Evolutionary conservation across 2,113 vertebrate genomes (phyloP).

Genomic region (Crotalus helleri): DNA sequence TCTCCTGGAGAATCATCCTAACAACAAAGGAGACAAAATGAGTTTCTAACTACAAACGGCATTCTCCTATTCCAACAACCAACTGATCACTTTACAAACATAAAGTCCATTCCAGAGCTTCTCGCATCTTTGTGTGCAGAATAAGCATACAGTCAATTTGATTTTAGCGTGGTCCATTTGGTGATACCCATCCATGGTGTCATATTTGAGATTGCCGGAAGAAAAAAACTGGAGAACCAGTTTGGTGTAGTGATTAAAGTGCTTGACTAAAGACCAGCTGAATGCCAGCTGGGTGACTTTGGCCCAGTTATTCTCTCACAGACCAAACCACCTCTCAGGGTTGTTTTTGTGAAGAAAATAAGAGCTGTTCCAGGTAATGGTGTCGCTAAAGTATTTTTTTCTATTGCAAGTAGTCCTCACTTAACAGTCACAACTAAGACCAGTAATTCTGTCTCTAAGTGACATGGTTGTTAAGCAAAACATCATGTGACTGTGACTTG

Average conservation of each 20-base stretch:
- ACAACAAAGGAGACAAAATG: conserved; percentile 27
- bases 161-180: background rate
- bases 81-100: background rate
- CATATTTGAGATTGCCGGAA: background rate
- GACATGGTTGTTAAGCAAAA: background rate
- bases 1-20: conserved; percentile 87
- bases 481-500: background rate
- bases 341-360: background rate
- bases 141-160: background rate
- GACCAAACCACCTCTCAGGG: background rate
- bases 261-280: background rate
- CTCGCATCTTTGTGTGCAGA: background rate
- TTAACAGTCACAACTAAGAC: background rate
- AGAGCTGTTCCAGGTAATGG: background rate
- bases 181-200: background rate
- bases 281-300: background rate
- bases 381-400: background rate
- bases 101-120: background rate
- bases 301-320: background rate
- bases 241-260: background rate
- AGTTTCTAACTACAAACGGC: background rate
- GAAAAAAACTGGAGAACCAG: background rate
- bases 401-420: background rate
- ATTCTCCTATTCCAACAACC: background rate
- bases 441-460: background rate